Evolutionary conservation across 2,888 invertebrate species (phyloP).

Genomic region (Seira musarum): DNA sequence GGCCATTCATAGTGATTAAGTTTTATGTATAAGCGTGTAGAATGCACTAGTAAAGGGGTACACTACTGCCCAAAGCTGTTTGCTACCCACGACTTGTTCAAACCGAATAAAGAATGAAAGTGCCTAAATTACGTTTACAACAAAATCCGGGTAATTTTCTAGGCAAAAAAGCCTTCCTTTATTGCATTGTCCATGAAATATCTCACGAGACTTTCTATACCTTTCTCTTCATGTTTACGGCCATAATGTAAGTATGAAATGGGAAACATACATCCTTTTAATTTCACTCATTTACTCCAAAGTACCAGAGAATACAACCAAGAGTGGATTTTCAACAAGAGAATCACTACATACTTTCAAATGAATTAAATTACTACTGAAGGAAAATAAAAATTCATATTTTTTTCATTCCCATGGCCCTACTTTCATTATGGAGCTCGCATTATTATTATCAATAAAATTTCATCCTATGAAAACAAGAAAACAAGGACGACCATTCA

Average conservation of each 20-base stretch:
- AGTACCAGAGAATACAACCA: neutral
- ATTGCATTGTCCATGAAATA: neutral
- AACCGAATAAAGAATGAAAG: neutral
- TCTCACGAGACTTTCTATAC: neutral
- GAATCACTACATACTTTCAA: neutral
- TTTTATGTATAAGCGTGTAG: neutral
- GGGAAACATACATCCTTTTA: neutral
- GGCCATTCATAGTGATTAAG: conserved; percentile 1
- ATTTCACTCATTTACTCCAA: neutral
- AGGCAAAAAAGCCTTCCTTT: neutral
- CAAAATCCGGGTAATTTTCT: neutral
- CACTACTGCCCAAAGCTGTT: neutral
- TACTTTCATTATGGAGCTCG: too few species aligned
- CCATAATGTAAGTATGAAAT: neutral
- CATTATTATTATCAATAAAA: too few species aligned
- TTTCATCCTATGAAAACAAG: too few species aligned
- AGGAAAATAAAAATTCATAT: neutral
- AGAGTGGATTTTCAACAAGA: too few species aligned
- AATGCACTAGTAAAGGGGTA: neutral
- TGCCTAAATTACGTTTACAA: conserved; percentile 1
- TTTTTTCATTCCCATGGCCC: neutral
- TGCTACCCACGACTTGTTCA: neutral
- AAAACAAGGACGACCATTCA: too few species aligned
- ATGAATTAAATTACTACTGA: neutral
- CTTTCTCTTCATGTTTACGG: neutral